Base-by-base conservation (phyloP, 2,888 invertebrate genomes). In the Drosophila aldrichi region DNA sequence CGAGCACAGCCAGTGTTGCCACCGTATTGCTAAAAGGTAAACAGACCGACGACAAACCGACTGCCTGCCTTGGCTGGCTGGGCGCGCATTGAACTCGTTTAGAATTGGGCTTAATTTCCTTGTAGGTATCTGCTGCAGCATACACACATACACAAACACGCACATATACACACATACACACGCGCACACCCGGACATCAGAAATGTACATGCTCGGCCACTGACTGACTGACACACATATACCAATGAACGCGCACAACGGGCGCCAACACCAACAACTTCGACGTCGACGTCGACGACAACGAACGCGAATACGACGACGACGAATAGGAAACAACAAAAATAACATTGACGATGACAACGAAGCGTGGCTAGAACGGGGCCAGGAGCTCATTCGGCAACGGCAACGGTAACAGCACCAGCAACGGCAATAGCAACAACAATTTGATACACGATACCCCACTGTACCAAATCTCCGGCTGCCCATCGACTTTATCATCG, bases 221-320 rank as follows among this genome's bases (percentile, higher is more conserved):
- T 87, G 89, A 85, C 90, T 89, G 86, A 88, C 82, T 86, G 85
- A 88, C 90, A 89, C 85, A 86, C 88, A 88, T 89, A 88, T 85
- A 79, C 79, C 62, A 79, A 49, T 38, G 63, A 60, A 61, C 56
- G 65, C 77, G 62, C 79, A 62, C 61, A 69, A 81, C 66, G 69
- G 43, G 66, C 60, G 49, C 70, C 46, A 60, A 70, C 67, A 67
- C 60, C 65, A 69, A 57, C 56, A 7, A n/a, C 22, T 12, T 43
- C 46, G 46, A 44, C 22, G 22, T 16, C 70, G 74, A 64, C 54
- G 38, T 6, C 65, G 36, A n/a, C 32, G 9, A 48, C 63, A 20
- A 46, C 46, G 46, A 32, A 32, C 32, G 32, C 32, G 32, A 32
- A 3, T 2, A 68, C 44, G 46, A 46, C 46, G 46, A 46, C 71